Evolutionary conservation across 1,140 invertebrate species (phyloP), one percentile per base, ranked within the genome.

Genomic region (Hylaeus volcanicus): DNA sequence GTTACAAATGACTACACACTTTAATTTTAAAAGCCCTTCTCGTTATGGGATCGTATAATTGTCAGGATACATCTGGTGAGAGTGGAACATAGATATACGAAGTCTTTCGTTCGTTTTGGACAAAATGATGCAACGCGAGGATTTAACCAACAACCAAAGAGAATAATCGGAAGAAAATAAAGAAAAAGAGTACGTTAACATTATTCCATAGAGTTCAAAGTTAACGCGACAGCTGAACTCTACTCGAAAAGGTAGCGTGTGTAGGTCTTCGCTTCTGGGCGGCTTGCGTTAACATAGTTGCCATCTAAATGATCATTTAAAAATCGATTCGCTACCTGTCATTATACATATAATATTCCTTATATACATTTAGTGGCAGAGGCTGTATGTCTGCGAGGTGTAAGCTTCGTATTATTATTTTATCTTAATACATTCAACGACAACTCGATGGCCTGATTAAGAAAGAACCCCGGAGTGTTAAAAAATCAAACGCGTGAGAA

Each of bases 341-440:
- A 83, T 91, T 79, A 58, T 79, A 71, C 51, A 58, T 58, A 84
- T 86, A 88, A 82, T 79, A 80, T 81, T 79, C 48, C 68, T 84
- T 90, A 89, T 89, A 83, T 90, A 91, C 88, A 90, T 82, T 86
- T 83, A 88, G 84, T 89, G 84, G 87, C 86, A 87, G 89, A 92
- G 86, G 88, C 90, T 90, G 86, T 85, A 86, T 88, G 80, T 88
- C 86, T 89, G 90, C 89, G 89, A 91, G 89, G 89, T 91, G 83
- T 90, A 90, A 90, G 89, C 90, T 90, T 73, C 83, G 86, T 80
- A 81, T 87, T 85, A 81, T 87, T 81, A 74, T 76, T 74, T 80
- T 86, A 81, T 58, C 84, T 81, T 87, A 82, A 86, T 89, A 89
- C 85, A 85, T 88, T 89, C 73, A 86, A 88, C 82, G 79, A 84